Percentiles rank a stretch among this genome's conserved stretches.
These are phyloP conservation scores for Chrysocyon brachyurus DNA, from an alignment of 2,797 vertebrate species.

Conservation along the genomic window DNA sequence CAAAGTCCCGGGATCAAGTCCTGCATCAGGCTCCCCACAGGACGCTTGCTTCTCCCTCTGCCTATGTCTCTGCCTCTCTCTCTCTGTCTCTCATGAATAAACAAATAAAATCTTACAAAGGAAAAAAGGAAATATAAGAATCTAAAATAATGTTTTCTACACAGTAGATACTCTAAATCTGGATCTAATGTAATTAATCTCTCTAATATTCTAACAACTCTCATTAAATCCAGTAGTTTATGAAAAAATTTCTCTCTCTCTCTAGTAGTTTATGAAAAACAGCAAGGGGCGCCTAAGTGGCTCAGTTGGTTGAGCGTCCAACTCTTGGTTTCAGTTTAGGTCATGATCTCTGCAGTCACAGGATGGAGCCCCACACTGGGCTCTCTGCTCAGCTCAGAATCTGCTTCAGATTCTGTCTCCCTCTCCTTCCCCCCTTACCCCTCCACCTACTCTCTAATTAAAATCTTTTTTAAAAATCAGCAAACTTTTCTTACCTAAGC, in stretches of 20 bases:
- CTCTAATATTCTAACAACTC: constrained; percentile 12
- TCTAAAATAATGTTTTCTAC: constrained; percentile 5
- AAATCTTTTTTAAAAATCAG: not conserved
- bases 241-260: constrained; percentile 22
- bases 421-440: not conserved
- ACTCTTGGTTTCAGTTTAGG: not conserved
- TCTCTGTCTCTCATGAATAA: too few species aligned
- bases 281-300: not conserved
- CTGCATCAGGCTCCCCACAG: too few species aligned
- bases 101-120: too few species aligned
- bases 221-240: constrained; percentile 46
- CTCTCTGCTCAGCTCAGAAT: not conserved
- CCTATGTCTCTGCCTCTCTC: too few species aligned
- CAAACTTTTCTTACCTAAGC: constrained; percentile 29
- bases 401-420: not conserved
- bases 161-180: not conserved
- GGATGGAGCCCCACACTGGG: not conserved
- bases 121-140: not conserved
- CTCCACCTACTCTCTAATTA: not conserved
- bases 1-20: too few species aligned
- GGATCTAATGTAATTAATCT: not conserved
- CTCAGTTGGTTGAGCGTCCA: not conserved
- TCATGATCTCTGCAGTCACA: not conserved
- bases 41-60: too few species aligned
- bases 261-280: constrained; percentile 48